Base-by-base conservation (phyloP, 2,797 vertebrate genomes). In the Sylvilagus floridanus region DNA sequence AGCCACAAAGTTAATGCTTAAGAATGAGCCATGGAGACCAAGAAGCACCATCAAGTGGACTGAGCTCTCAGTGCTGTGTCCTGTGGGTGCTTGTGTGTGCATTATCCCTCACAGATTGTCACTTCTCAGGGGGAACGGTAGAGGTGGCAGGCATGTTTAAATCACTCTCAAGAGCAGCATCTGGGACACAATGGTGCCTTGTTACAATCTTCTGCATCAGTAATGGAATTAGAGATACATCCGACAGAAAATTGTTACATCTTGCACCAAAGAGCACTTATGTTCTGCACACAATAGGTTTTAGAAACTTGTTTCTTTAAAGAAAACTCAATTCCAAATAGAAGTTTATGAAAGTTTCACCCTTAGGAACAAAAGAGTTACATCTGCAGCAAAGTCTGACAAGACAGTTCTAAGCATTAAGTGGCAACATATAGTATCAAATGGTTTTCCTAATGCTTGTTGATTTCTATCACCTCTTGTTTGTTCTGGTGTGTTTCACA, bases 271-370 rank as follows among this genome's bases (percentile, higher is more conserved):
- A 66, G 13, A 22, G 42, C 7, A 65, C 57, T 57, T 85, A n/a
- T 1, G n/a, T n/a, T 84, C 73, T 50, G 35, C 6, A 63, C 12
- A 7, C 26, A 16, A 19, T 35, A 24, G 4, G 57, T 30, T 72
- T 82, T 21, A 54, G 57, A 2, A 65, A 78, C 71, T 66, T 35
- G 28, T 54, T 2, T 35, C 17, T 68, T 88, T 62, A 77, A 84
- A 50, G 37, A 81, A 95, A 63, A 71, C 26, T 26, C 65, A 86
- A 79, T 79, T 63, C 5, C 7, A 78, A 60, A 75, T 28, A 30
- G n/a, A 42, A n/a, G 35, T 35, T 57, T 63, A 42, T 2, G n/a
- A 60, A 60, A 42, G 32, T 52, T 57, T 72, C 42, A 7, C 11
- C 8, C 66, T 37, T 75, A 77, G 13, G 17, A 83, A 84, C 21